A percentile compares a stretch with the other conserved stretches of the same genome.
Evolutionary conservation across 2,113 vertebrate species (phyloP).

Genomic region (Notarius lentiginosus): DNA sequence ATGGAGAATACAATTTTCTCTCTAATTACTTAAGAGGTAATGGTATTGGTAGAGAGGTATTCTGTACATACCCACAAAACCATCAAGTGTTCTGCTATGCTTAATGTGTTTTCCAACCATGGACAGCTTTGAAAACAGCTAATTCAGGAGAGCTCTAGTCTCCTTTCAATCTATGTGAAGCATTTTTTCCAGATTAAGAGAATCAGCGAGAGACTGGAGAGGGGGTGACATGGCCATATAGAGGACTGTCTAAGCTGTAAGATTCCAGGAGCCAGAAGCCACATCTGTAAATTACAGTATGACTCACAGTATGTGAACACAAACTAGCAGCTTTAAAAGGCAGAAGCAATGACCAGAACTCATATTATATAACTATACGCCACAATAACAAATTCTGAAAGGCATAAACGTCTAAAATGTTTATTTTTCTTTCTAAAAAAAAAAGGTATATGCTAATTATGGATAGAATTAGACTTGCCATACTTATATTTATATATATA

Average conservation of each 20-base stretch:
- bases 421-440: conserved; percentile 1
- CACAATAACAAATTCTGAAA: conserved; percentile 8
- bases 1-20: conserved; percentile 13
- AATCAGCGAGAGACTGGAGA: conserved; percentile 50
- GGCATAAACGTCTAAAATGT: conserved; percentile 7
- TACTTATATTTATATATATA: neutral
- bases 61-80: conserved; percentile 19
- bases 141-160: conserved; percentile 55
- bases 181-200: conserved; percentile 69
- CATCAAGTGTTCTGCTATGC: conserved; percentile 39
- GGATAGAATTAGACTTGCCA: neutral
- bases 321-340: neutral
- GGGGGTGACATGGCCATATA: conserved; percentile 23
- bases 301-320: conserved; percentile 17
- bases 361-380: conserved; percentile 1
- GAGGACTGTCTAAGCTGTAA: conserved; percentile 2
- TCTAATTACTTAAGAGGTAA: conserved; percentile 10
- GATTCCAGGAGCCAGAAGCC: conserved; percentile 40
- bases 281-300: conserved; percentile 53
- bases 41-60: neutral
- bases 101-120: conserved; percentile 68
- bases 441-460: neutral
- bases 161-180: conserved; percentile 55
- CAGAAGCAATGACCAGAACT: neutral
- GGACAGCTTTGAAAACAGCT: conserved; percentile 50